Evolutionary conservation across 2,888 invertebrate genomes (phyloP), one percentile per base, ranked within the genome.

Genomic region (Thecophora atra): DNA sequence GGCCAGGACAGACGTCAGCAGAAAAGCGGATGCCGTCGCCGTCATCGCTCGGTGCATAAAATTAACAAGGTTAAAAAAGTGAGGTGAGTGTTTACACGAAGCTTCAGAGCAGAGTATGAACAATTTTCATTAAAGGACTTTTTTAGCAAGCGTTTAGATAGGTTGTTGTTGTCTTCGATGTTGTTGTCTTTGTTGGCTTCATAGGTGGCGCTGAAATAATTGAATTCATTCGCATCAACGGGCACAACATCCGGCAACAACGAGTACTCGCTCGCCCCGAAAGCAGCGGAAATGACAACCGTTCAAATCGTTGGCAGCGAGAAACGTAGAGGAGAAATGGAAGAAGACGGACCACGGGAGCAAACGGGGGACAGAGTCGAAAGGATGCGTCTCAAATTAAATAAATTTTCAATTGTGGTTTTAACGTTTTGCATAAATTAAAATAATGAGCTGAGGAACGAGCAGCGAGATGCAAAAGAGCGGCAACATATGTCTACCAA

Each of bases 201-300:
- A 78, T 79, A 83, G 80, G 80, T 79, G 81, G 79, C 81, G 78
- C 78, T 79, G 79, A 78, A 81, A 81, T 83, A 83, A 83, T 83
- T 83, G 83, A 83, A 83, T 83, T 83, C 84, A 83, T 83, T 80
- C 82, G 83, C 84, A 79, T 84, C 84, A 81, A 81, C 81, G 83
- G 77, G 74, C 75, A 76, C 75, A 77, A 78, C 70, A 67, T 73
- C 66, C 73, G 75, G 72, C 71, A 67, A 69, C 72, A 75, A 70
- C 66, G 70, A 77, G 73, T 47, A n/a, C n/a, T n/a, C 73, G 37
- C 11, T 37, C 72, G 73, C 37, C 37, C 37, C 37, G 11, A 37
- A 37, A 74, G 71, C 76, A 75, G 74, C 77, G 75, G 73, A 77
- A 76, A 75, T 75, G 69, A 71, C 67, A 72, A 65, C 70, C 69